A percentile compares a stretch with the other conserved stretches of the same genome.
Conservation (phyloP, 92 coral and sea anemone species). For the Galaxea fascicularis region DNA sequence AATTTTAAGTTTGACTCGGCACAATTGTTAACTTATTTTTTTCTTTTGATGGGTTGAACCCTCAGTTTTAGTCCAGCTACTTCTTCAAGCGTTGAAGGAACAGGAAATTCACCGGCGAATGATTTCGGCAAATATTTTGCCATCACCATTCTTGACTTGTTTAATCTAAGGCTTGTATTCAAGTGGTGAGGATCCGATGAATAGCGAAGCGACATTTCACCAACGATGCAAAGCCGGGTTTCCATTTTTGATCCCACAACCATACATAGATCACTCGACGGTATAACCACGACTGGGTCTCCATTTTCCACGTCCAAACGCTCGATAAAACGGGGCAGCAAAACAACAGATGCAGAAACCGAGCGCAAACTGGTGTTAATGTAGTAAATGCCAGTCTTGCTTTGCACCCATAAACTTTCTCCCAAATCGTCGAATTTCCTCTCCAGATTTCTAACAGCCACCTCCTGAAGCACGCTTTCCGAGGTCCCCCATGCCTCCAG, state of each 20-base stretch:
- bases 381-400: conserved; percentile 87
- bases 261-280: conserved; percentile 87
- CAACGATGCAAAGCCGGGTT: conserved; percentile 85
- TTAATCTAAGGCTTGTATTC: conserved; percentile 79
- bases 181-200: conserved; percentile 81
- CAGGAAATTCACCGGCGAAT: conserved; percentile 75
- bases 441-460: conserved; percentile 81
- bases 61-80: conserved; percentile 74
- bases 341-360: conserved; percentile 83
- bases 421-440: conserved; percentile 69
- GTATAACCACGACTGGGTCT: conserved; percentile 72
- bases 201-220: conserved; percentile 83
- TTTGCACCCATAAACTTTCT: conserved; percentile 69
- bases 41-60: conserved; percentile 65
- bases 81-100: conserved; percentile 81
- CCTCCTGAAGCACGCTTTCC: conserved; percentile 72
- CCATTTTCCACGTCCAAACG: conserved; percentile 78
- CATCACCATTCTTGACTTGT: conserved; percentile 65
- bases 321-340: conserved; percentile 82
- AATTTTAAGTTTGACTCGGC: background rate
- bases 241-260: conserved; percentile 85
- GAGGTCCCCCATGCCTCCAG: conserved; percentile 87
- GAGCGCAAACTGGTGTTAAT: conserved; percentile 75
- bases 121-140: conserved; percentile 76
- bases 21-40: conserved; percentile 50